Base-by-base conservation (phyloP, 2,888 invertebrate genomes). In the Spatulosminthurus flaviceps region DNA sequence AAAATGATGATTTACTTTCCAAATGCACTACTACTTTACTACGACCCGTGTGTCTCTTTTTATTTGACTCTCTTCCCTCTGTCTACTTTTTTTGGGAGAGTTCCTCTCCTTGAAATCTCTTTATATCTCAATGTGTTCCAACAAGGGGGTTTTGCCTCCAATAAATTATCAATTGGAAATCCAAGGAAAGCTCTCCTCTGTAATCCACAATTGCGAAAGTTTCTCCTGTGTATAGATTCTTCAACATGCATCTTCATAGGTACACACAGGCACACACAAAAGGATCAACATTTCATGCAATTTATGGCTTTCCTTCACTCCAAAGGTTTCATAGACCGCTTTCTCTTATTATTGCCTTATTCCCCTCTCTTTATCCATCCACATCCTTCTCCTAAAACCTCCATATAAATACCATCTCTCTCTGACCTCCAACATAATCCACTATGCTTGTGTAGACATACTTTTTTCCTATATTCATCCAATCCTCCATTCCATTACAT, bases 111-210 rank as follows among this genome's bases (percentile, higher is more conserved):
- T 7, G 7, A 41, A 41, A 41, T 19, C 51, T 51, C 51, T n/a
- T 19, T 4, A 51, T 11, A 51, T n/a, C n/a, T 19, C 51, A 9
- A 5, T 19, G n/a, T 19, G 51, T 2, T 51, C 51, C 16, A 51
- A 16, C 5, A 34, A 34, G 34, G 34, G 34, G 34, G 34, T 34
- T 75, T 71, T 71, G 71, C 76, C 51, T 72, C 76, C 78, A 81
- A 81, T 81, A 81, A 81, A 80, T 81, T 81, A 81, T 81, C 79
- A 78, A 81, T 79, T 81, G 81, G 79, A 79, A 81, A 81, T 79
- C 81, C 81, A 66, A 79, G 51, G 64, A 77, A 60, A 24, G 28
- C 70, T 70, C 74, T 74, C 77, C 67, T 60, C 78, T 61, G 77
- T 80, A 82, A 75, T 82, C 79, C 79, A 75, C 76, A 79, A 81